A percentile compares a stretch with the other conserved stretches of the same genome.
These are phyloP conservation scores for Idaea dimidiata DNA, from an alignment of 2,888 invertebrate species.

Conservation along the genomic window DNA sequence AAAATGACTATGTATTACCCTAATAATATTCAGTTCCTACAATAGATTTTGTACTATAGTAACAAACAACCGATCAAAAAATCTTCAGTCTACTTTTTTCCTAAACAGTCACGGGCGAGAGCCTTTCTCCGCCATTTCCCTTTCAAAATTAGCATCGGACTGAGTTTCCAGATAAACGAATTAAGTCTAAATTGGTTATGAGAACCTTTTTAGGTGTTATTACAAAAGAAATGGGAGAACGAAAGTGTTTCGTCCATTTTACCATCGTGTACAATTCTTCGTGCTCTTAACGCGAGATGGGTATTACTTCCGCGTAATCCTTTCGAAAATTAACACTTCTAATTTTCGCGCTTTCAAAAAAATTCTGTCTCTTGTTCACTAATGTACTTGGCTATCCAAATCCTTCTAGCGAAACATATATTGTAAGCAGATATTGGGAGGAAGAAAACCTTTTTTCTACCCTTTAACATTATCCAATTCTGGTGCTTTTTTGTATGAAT, in stretches of 20 bases:
- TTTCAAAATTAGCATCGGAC: constrained; percentile 34
- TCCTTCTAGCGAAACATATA: no score
- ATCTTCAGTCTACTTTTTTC: constrained; percentile 22
- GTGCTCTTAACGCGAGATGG: neutral
- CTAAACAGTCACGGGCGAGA: constrained; percentile 23
- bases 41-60: neutral
- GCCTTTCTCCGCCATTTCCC: constrained; percentile 24
- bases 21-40: no score
- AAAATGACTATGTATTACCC: no score
- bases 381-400: no score
- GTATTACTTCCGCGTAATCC: neutral
- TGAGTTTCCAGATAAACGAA: constrained; percentile 45
- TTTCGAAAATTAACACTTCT: neutral
- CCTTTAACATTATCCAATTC: no score
- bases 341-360: neutral
- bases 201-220: constrained; percentile 1
- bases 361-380: neutral
- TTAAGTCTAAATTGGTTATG: constrained; percentile 55
- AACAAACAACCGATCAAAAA: constrained; percentile 19
- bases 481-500: no score
- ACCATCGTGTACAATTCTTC: neutral
- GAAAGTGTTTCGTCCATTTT: neutral
- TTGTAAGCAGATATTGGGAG: no score
- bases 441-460: no score
- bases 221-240: neutral